phyloP scores from a whole-genome alignment of 2,797 vertebrate genomes.

The Nothura maculosa region DNA sequence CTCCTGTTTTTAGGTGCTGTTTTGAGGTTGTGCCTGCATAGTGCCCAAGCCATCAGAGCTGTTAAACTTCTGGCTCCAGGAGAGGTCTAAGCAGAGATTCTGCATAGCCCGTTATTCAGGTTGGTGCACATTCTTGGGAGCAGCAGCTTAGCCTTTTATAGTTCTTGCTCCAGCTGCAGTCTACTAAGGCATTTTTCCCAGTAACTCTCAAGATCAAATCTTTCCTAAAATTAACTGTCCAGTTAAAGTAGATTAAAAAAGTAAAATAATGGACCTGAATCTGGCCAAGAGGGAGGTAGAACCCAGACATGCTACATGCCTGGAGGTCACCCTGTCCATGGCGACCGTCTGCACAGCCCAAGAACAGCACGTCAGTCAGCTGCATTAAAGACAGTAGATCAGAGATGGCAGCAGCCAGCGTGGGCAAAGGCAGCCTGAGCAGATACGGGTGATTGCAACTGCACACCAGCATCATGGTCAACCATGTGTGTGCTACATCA shows the following conservation, averaged over 20 bases:
- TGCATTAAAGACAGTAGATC: not conserved
- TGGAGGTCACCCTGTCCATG: not conserved
- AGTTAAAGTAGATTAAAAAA: not conserved
- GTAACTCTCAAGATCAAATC: not conserved
- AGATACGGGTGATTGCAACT: not conserved
- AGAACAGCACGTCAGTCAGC: not conserved
- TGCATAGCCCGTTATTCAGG: slow-evolving; percentile 16
- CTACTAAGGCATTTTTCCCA: not conserved
- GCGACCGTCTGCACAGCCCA: not conserved
- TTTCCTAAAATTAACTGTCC: not conserved
- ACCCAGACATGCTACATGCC: fast-evolving
- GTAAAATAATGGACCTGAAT: not conserved
- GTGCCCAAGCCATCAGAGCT: not conserved
- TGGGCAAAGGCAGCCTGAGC: not conserved
- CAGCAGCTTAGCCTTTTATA: not conserved
- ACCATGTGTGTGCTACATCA: fast-evolving
- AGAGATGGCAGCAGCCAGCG: not conserved
- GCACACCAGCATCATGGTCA: fast-evolving
- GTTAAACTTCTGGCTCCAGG: not conserved
- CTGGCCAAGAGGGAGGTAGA: not conserved
- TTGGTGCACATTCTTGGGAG: slow-evolving; percentile 63
- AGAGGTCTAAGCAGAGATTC: not conserved
- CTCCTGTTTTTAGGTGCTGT: fast-evolving
- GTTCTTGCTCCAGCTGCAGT: not conserved
- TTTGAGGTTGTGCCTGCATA: not conserved